Conservation (phyloP, 2,888 invertebrate species). For the Portevinia maculata region DNA sequence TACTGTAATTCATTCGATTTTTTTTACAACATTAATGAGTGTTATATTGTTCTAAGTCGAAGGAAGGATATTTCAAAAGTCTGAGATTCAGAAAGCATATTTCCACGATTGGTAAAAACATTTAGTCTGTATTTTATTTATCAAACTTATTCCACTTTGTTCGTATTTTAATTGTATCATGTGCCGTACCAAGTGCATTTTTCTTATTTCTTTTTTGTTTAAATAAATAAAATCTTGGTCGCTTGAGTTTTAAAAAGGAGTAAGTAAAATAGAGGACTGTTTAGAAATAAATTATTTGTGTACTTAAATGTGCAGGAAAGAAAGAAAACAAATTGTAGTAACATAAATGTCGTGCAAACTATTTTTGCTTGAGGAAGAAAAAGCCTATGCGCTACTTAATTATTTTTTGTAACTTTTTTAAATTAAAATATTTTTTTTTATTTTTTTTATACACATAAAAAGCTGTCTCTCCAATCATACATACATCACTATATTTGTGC, state of each 20-base stretch:
- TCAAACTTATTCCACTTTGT: not conserved
- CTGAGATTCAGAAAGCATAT: no score
- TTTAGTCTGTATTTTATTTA: no score
- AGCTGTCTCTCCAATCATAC: no score
- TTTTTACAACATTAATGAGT: conserved; percentile 39
- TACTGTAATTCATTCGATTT: conserved; percentile 48
- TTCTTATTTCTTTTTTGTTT: conserved; percentile 32
- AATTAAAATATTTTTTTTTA: no score
- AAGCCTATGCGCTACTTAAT: no score
- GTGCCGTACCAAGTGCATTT: conserved; percentile 69
- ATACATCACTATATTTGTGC: no score
- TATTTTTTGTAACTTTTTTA: no score
- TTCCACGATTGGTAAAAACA: not conserved
- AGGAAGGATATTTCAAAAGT: no score
- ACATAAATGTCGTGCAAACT: no score
- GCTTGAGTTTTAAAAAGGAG: no score
- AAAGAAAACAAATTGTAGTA: conserved; percentile 3
- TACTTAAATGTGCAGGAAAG: conserved; percentile 60
- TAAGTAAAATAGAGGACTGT: conserved; percentile 59
- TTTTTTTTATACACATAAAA: no score
- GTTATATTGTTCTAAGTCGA: conserved; percentile 7
- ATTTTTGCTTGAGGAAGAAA: no score
- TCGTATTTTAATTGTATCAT: conserved; percentile 21
- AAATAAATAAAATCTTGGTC: not conserved
- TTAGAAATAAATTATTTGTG: conserved; percentile 57